phyloP scores from a whole-genome alignment of 2,888 invertebrate species.

The Lymantria dispar region DNA sequence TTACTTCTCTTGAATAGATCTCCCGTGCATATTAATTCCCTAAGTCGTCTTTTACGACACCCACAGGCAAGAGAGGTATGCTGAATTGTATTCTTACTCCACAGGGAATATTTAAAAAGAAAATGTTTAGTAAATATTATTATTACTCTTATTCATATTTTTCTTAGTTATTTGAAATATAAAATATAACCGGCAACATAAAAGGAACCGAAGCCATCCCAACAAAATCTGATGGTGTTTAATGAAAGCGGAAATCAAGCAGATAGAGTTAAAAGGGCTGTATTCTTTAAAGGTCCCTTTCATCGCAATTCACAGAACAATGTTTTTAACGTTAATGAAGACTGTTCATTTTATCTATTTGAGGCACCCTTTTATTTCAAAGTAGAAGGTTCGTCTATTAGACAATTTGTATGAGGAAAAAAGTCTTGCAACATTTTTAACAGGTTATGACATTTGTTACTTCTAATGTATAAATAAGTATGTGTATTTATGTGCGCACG shows the following conservation, averaged over 20 bases:
- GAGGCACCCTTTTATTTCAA: not conserved
- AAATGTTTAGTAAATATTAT: not conserved
- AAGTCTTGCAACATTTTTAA: no score
- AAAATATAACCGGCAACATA: not conserved
- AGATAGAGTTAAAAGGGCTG: not conserved
- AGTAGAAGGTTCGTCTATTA: not conserved
- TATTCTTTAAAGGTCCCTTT: not conserved
- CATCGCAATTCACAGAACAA: not conserved
- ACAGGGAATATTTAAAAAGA: no score
- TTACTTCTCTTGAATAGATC: no score
- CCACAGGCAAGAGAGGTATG: no score
- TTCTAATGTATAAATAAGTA: no score
- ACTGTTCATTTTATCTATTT: not conserved
- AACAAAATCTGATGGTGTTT: not conserved
- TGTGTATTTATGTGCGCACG: no score
- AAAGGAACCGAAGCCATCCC: not conserved
- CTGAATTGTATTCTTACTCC: no score
- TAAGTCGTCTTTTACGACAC: no score
- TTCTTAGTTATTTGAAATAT: not conserved
- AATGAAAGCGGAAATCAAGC: not conserved
- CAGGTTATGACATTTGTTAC: no score
- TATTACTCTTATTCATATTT: not conserved
- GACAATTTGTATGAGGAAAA: not conserved
- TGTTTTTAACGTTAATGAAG: not conserved
- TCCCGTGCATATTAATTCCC: no score